Conservation (phyloP, 2,888 invertebrate species). For the Globia sparganii region DNA sequence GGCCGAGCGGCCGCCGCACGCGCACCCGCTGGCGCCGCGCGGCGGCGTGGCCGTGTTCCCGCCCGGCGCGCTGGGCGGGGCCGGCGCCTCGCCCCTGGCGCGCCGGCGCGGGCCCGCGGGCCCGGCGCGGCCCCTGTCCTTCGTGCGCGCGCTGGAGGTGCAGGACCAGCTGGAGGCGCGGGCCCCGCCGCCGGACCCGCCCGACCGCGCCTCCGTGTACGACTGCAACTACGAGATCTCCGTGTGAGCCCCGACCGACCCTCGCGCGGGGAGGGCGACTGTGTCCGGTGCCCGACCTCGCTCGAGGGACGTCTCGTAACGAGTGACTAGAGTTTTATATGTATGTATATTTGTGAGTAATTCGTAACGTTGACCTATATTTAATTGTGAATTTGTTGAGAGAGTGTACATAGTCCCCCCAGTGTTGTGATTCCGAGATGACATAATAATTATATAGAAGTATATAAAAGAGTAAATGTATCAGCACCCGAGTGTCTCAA, state of each 20-base stretch:
- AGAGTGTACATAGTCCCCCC: constrained; percentile 84
- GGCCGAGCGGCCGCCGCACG: constrained; percentile 87
- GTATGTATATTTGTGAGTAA: constrained; percentile 86
- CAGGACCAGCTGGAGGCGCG: constrained; percentile 96
- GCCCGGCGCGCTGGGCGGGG: constrained; percentile 76
- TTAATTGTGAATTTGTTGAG: constrained; percentile 82
- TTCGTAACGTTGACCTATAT: constrained; percentile 81
- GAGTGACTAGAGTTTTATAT: constrained; percentile 74
- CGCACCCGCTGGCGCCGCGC: constrained; percentile 77
- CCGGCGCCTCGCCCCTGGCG: constrained; percentile 76
- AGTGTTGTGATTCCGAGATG: constrained; percentile 86
- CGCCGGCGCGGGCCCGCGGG: constrained; percentile 88
- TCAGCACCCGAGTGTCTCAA: constrained; percentile 70
- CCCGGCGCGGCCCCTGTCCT: constrained; percentile 94
- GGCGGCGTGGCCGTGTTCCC: constrained; percentile 82
- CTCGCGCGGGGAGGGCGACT: not conserved
- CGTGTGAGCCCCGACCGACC: constrained; percentile 91
- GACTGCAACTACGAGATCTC: constrained; percentile 99
- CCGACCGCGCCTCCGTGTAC: constrained; percentile 97
- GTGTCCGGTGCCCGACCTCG: constrained; percentile 1
- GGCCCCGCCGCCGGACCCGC: constrained; percentile 89
- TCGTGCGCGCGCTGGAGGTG: constrained; percentile 97
- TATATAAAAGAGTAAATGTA: constrained; percentile 65
- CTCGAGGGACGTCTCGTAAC: constrained; percentile 41
- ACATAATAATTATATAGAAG: constrained; percentile 71